Conservation (phyloP, 2,113 vertebrate species). For the Spizaetus ornatus region DNA sequence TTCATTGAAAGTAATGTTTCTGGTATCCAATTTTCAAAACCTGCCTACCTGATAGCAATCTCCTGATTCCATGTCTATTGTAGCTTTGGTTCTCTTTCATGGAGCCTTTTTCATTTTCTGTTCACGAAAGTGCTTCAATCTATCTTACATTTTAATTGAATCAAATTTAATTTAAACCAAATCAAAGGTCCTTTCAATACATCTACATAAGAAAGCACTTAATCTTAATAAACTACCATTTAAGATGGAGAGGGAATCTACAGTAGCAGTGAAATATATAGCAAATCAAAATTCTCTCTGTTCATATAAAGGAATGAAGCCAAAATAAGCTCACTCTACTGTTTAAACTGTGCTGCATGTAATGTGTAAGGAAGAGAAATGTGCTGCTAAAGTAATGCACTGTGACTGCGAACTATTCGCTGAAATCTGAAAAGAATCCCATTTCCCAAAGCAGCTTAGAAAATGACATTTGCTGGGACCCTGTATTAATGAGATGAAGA, state of each 20-base stretch:
- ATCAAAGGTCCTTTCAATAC: constrained; percentile 69
- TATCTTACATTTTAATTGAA: constrained; percentile 70
- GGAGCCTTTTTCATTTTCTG: constrained; percentile 37
- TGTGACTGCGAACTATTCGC: constrained; percentile 37
- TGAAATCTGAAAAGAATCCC: constrained; percentile 58
- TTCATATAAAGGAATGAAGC: constrained; percentile 62
- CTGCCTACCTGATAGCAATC: neutral
- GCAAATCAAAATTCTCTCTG: constrained; percentile 71
- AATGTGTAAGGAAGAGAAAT: constrained; percentile 61
- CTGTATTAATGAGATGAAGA: constrained; percentile 68
- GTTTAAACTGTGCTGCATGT: constrained; percentile 54
- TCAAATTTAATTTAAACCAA: constrained; percentile 76
- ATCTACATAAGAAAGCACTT: constrained; percentile 74
- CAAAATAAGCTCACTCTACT: constrained; percentile 63
- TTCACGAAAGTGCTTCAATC: constrained; percentile 62
- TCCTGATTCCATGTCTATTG: neutral
- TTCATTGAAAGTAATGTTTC: neutral
- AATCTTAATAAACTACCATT: constrained; percentile 76
- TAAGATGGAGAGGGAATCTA: constrained; percentile 64
- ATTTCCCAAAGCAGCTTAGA: constrained; percentile 58
- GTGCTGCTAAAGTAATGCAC: constrained; percentile 51
- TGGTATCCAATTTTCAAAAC: neutral
- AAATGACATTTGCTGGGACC: constrained; percentile 70
- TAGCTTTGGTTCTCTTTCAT: neutral
- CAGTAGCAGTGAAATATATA: constrained; percentile 63